Evolutionary conservation across 2,797 vertebrate genomes (phyloP), one percentile per base, ranked within the genome.

Genomic region (Gallinago stenura): DNA sequence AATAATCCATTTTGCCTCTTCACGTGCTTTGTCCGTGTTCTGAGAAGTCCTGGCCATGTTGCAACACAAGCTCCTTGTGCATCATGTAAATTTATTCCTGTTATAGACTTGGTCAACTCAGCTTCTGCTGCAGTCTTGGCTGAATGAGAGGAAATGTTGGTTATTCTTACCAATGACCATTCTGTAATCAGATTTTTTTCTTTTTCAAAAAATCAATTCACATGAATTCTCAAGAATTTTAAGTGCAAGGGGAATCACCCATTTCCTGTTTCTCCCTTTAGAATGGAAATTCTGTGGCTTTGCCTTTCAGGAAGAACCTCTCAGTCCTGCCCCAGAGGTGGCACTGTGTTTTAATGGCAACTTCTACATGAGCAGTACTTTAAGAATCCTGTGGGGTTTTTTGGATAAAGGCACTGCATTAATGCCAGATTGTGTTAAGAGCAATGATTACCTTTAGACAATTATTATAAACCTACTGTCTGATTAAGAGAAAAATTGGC

Each of bases 61-160:
- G 51, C 85, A 90, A 30, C 54, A 76, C 87, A 65, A 78, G 9
- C 37, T 93, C 72, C 61, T 81, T 61, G 54, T 75, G 65, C 54
- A 41, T 83, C 39, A 0, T 57, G 57, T 66, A 22, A 21, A 65
- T 87, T 57, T 65, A 53, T 62, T 83, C 6, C 5, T 57, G 18
- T 69, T 76, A 16, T 4, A 71, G 68, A 35, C 75, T 66, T 70
- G 53, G 33, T 64, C 90, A 83, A 51, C 70, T 37, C 65, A 87
- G 56, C 68, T 87, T 83, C 81, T 91, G 62, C 89, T 90, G 88
- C 54, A 70, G 85, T 85, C 72, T 39, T 90, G 77, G 82, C 91
- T 89, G 82, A 76, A 54, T 31, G 51, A 85, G 46, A 77, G 79
- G 65, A 28, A 68, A 21, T 33, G 46, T 22, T 83, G 43, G 50